Conservation (phyloP, 2,888 invertebrate species). For the Holacanthella duospinosa region DNA sequence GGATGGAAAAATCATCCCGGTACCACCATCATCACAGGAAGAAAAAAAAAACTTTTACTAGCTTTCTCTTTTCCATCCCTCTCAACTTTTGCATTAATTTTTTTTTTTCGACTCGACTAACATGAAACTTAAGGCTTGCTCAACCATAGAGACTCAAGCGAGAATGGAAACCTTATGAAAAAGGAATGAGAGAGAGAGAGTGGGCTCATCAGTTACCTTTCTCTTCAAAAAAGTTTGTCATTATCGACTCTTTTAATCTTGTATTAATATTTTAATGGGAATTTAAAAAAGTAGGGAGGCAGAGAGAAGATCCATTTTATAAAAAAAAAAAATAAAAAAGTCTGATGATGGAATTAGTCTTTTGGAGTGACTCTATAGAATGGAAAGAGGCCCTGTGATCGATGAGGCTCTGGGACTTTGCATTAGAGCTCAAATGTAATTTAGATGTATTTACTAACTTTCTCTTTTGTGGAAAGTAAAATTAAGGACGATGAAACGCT, state of each 20-base stretch:
- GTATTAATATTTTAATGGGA: slow-evolving; percentile 32
- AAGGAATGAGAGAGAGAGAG: slow-evolving; percentile 7
- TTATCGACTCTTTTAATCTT: slow-evolving; percentile 32
- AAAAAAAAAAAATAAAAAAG: neutral
- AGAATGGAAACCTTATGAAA: slow-evolving; percentile 4
- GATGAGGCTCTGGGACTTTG: slow-evolving; percentile 4
- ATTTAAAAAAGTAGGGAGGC: slow-evolving; percentile 18
- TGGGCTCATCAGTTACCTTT: slow-evolving; percentile 30
- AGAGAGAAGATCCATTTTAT: slow-evolving; percentile 6
- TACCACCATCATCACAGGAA: slow-evolving; percentile 8
- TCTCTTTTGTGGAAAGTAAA: slow-evolving; percentile 1
- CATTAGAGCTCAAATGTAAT: slow-evolving; percentile 2
- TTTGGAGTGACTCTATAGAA: neutral
- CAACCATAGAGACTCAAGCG: slow-evolving; percentile 4
- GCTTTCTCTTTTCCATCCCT: slow-evolving; percentile 11
- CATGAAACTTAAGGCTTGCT: neutral
- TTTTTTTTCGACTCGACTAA: slow-evolving; percentile 16
- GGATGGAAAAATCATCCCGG: slow-evolving; percentile 5
- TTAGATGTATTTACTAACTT: slow-evolving; percentile 6
- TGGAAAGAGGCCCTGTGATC: neutral
- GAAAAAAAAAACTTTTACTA: slow-evolving; percentile 22
- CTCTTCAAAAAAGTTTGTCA: slow-evolving; percentile 25
- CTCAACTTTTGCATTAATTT: slow-evolving; percentile 34
- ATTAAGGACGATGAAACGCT: slow-evolving; percentile 6
- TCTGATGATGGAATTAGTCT: neutral